Evolutionary conservation across 2,113 vertebrate genomes (phyloP), one percentile per base, ranked within the genome.

Genomic region (Tonatia bakeri): DNA sequence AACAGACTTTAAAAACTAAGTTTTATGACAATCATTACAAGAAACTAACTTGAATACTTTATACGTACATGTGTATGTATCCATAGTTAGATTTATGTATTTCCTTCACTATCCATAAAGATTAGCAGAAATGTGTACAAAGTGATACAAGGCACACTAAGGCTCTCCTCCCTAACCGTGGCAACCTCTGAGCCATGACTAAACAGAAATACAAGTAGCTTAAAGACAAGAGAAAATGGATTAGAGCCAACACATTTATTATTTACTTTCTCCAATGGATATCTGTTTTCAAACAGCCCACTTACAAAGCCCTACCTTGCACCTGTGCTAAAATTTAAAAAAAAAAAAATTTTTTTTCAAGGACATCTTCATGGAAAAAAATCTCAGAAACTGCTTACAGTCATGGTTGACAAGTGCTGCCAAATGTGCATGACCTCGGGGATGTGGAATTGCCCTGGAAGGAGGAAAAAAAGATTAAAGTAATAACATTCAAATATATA

Each of bases 351-450:
- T 73, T 88, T 73, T 88, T 87, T 56, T 73, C 33, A 59, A 90
- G 22, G 20, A 50, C 33, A 77, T 90, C n/a, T 56, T 97, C 11
- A 59, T 5, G 47, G 64, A 94, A 92, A 24, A 87, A 97, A 85
- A 82, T 52, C 15, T 94, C 2, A 96, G 70, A 87, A 95, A 81
- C 45, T 93, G 97, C 99, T 99, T 98, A 99, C 99, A 98, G 90
- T 99, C 99, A 65, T 99, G 99, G 98, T 99, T 99, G 89, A 99
- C 99, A 6, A 99, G 99, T 38, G 99, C 99, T 87, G 99, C 99
- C 73, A 99, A 97, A 95, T 99, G 99, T 38, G 99, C 99, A 1
- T 99, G 99, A 88, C 99, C 99, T 98, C 99, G 99, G 64, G 99
- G 99, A 92, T 99, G 99, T 31, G 99, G 99, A 94, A 99, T 99